These are phyloP conservation scores for Lagenorhynchus albirostris DNA, from an alignment of 2,113 vertebrate genomes.

Conservation along the genomic window DNA sequence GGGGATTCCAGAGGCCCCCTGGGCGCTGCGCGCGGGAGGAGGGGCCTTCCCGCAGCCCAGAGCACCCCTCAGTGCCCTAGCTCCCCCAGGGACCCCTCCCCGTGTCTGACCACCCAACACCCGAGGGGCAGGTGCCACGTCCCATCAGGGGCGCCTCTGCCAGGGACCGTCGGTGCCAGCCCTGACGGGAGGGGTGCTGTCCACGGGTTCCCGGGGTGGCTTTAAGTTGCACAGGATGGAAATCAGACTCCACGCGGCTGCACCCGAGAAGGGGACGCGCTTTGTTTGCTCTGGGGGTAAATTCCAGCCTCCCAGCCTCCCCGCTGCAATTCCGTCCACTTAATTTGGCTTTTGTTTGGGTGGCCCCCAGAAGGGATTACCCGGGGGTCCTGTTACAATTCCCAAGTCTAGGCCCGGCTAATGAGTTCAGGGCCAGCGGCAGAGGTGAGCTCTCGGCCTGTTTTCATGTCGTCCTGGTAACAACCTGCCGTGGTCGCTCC, in stretches of 20 bases:
- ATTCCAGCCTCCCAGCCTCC: slow-evolving; percentile 52
- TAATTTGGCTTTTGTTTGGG: slow-evolving; percentile 71
- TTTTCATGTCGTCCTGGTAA: not conserved
- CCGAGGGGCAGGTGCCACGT: rapidly evolving
- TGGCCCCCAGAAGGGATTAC: slow-evolving; percentile 50
- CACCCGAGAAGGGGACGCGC: not conserved
- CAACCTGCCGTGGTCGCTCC: rapidly evolving
- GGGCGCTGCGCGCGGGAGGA: rapidly evolving
- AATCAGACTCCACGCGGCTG: not conserved
- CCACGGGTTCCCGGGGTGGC: not conserved
- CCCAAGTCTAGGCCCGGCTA: not conserved
- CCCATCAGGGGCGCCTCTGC: not conserved
- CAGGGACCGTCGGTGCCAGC: not conserved
- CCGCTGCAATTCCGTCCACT: slow-evolving; percentile 1
- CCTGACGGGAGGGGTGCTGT: rapidly evolving
- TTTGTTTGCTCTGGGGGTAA: not conserved
- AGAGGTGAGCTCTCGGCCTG: not conserved
- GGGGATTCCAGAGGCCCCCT: not conserved
- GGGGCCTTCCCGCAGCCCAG: not conserved
- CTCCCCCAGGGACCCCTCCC: not conserved
- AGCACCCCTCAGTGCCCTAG: rapidly evolving
- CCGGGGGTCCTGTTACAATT: slow-evolving; percentile 64
- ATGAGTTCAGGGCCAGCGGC: slow-evolving; percentile 58
- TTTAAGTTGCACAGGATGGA: slow-evolving; percentile 13
- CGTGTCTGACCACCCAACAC: not conserved